Conservation (phyloP, 2,113 vertebrate species). For the Gambusia affinis region DNA sequence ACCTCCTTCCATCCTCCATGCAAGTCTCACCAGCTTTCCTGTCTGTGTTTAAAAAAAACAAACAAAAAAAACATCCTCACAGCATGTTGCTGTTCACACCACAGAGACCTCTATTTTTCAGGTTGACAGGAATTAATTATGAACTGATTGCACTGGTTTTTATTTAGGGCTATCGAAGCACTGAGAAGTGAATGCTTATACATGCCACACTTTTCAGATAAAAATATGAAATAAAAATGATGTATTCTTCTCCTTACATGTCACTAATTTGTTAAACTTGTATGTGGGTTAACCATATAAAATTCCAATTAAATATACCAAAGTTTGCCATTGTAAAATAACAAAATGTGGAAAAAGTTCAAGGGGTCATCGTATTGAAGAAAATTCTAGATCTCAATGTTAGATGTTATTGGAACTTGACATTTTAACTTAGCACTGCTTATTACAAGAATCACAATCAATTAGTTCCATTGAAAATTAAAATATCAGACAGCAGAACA, state of each 20-base stretch:
- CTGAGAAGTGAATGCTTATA: neutral
- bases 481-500: slow-evolving; percentile 70
- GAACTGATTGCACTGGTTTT: neutral
- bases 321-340: neutral
- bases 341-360: neutral
- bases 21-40: no score
- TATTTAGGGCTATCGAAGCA: neutral
- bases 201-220: neutral
- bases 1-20: no score
- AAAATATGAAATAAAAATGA: neutral
- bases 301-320: neutral
- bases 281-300: neutral
- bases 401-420: neutral
- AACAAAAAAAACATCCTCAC: no score
- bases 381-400: neutral
- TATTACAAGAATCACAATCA: slow-evolving; percentile 10
- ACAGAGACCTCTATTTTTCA: no score
- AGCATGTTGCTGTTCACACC: no score
- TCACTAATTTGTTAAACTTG: neutral
- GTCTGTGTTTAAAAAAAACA: no score
- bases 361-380: neutral
- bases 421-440: neutral
- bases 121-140: neutral
- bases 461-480: slow-evolving; percentile 61
- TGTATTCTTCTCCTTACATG: neutral